Base-by-base conservation (phyloP, 23 tunicate species). In the Aplidium turbinatum region DNA sequence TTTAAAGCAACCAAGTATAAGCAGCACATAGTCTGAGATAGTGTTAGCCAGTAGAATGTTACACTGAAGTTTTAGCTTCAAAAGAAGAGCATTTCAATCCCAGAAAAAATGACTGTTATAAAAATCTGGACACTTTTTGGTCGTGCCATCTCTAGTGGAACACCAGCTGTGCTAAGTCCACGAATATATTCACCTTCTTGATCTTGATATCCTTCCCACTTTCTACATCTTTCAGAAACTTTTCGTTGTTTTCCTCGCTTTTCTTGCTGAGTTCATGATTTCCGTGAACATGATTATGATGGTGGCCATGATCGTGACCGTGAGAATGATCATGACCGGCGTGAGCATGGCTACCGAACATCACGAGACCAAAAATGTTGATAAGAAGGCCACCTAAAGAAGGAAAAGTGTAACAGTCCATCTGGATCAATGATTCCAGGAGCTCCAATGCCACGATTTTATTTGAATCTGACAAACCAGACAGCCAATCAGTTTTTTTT, bases 351-450 rank as follows among this genome's bases (percentile, higher is more conserved):
- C 86, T 57, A 7, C 99, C 94, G 78, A 94, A 94, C 80, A 94
- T 76, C 0, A 82, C 47, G 60, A 94, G 56, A 16, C 99, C 99
- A 39, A 87, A 32, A 2, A 94, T 33, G 63, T 94, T 94, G 58
- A 94, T 75, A 5, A 78, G 2, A 0, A 94, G 47, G 2, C 99
- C 99, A 61, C 99, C 99, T 94, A 47, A 48, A 51, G 18, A 70
- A 30, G 13, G 16, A 11, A 42, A 42, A 42, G 11, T 16, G 16
- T 16, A 11, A 4, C 13, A 20, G 2, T 69, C n/a, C 73, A 85
- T 91, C 91, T 72, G 68, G 82, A 31, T 95, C 99, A 65, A 94
- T 95, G 13, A n/a, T n/a, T n/a, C n/a, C n/a, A n/a, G n/a, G n/a
- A n/a, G n/a, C n/a, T n/a, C n/a, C n/a, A n/a, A n/a, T n/a, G n/a